These are phyloP conservation scores for Beroe forskalii DNA, from an alignment of 37 sponge, comb jelly and placozoan genomes.

Conservation along the genomic window DNA sequence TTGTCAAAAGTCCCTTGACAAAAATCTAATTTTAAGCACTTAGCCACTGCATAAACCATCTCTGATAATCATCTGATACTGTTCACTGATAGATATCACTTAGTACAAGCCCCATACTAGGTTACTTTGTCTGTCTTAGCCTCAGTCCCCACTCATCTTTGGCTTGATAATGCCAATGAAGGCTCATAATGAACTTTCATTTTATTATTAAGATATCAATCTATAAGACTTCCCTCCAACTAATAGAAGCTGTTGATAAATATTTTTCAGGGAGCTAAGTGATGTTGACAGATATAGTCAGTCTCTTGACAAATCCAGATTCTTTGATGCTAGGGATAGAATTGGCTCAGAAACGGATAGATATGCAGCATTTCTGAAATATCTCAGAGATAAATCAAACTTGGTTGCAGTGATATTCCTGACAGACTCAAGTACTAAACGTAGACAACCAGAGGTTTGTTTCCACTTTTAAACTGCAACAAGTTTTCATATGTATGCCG, in stretches of 20 bases:
- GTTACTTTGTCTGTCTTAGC: too few relatives aligned
- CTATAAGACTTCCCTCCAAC: neutral
- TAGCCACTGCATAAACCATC: neutral
- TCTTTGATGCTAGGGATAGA: slow-evolving; percentile 41
- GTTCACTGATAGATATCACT: neutral
- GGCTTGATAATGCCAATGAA: too few relatives aligned
- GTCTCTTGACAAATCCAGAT: slow-evolving; percentile 40
- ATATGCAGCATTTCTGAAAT: slow-evolving; percentile 36
- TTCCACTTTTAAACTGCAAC: too few relatives aligned
- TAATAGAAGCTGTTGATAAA: neutral
- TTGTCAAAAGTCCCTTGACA: too few relatives aligned
- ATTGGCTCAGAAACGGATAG: slow-evolving; percentile 21
- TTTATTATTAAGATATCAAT: too few relatives aligned
- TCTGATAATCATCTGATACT: too few relatives aligned
- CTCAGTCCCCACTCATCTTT: too few relatives aligned
- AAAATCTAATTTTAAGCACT: neutral
- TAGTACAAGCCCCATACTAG: too few relatives aligned
- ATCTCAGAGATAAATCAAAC: slow-evolving; percentile 26
- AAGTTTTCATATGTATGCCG: too few relatives aligned
- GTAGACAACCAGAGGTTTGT: slow-evolving; percentile 22
- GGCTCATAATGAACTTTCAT: too few relatives aligned
- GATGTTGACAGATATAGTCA: slow-evolving; percentile 60
- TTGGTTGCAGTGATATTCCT: slow-evolving; percentile 55
- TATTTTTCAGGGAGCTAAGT: slow-evolving; percentile 8
- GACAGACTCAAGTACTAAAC: slow-evolving; percentile 15